Conservation (phyloP, 1,140 invertebrate genomes). For the Onthophagus taurus region DNA sequence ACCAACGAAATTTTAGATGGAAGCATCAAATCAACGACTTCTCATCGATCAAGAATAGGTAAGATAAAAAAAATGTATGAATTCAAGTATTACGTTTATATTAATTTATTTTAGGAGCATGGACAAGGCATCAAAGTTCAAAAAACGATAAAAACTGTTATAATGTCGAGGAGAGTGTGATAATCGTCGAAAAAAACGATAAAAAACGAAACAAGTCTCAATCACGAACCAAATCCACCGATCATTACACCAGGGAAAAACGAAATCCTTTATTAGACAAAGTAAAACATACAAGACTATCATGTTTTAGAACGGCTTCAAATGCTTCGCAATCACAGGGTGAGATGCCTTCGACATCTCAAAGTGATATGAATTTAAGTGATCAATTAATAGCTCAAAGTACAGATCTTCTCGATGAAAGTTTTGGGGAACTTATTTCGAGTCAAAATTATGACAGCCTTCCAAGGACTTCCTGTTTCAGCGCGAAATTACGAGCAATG, state of each 20-base stretch:
- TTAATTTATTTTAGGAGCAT: constrained; percentile 39
- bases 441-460: constrained; percentile 34
- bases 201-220: constrained; percentile 40
- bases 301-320: constrained; percentile 49
- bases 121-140: constrained; percentile 53
- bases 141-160: constrained; percentile 59
- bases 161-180: constrained; percentile 50
- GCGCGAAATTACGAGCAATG: constrained; percentile 59
- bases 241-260: constrained; percentile 45
- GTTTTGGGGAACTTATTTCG: background rate
- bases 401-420: background rate
- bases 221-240: constrained; percentile 27
- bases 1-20: too few relatives aligned
- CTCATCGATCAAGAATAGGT: constrained; percentile 43
- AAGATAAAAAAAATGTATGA: constrained; percentile 15
- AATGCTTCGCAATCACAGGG: constrained; percentile 18
- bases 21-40: too few relatives aligned
- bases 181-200: constrained; percentile 45
- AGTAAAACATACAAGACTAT: constrained; percentile 60
- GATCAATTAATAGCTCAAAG: too few relatives aligned
- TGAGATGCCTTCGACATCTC: constrained; percentile 8
- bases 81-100: background rate
- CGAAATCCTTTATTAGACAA: constrained; percentile 58
- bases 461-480: constrained; percentile 47
- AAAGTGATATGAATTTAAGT: background rate